These are phyloP conservation scores for Epizoanthus illoricatus DNA, from an alignment of 92 coral and sea anemone species.

Conservation along the genomic window DNA sequence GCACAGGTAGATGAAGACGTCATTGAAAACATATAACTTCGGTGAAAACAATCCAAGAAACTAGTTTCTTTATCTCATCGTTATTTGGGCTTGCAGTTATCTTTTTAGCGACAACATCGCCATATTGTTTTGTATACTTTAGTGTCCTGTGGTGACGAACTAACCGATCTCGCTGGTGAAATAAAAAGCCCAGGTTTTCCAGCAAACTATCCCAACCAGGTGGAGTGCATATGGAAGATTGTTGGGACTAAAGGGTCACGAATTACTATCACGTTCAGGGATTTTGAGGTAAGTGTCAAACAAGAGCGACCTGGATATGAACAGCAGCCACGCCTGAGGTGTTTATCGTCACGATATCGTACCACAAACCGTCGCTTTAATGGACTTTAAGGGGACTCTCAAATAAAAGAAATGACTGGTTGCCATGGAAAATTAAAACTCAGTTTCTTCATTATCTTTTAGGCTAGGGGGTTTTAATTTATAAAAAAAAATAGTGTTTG, in stretches of 20 bases:
- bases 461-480: no score
- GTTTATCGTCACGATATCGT: background rate
- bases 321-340: no score
- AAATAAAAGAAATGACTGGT: no score
- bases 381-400: no score
- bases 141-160: constrained; percentile 84
- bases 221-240: constrained; percentile 84
- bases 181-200: constrained; percentile 82
- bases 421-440: no score
- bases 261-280: constrained; percentile 68
- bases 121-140: background rate
- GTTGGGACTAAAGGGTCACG: constrained; percentile 66
- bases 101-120: background rate
- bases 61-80: background rate
- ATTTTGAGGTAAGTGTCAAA: constrained; percentile 66
- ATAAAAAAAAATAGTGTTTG: no score
- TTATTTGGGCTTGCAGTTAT: background rate
- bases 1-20: no score
- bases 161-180: constrained; percentile 63
- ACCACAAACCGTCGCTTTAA: background rate
- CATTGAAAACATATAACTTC: no score
- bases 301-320: background rate
- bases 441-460: no score
- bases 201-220: constrained; percentile 56
- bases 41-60: background rate